A percentile compares a stretch with the other conserved stretches of the same genome.
These are phyloP conservation scores for Leptinotarsa undecemlineata DNA, from an alignment of 1,140 invertebrate species.

Conservation along the genomic window DNA sequence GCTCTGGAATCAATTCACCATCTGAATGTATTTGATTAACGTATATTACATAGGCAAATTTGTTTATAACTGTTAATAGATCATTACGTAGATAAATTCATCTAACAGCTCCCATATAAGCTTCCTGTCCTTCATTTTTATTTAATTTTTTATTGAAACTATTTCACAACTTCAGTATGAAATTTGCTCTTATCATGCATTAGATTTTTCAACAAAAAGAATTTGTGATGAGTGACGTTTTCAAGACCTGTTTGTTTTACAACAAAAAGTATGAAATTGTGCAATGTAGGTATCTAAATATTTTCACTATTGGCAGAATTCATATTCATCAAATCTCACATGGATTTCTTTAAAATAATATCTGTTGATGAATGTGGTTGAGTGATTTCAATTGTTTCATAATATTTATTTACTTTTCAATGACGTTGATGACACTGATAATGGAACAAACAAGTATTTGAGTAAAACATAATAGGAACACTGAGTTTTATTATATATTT, in stretches of 20 bases:
- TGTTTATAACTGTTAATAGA: background rate
- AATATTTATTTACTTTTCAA: background rate
- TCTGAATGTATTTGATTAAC: background rate
- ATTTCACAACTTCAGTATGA: background rate
- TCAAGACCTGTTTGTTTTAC: background rate
- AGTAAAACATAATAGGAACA: too few species aligned
- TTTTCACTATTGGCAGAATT: background rate
- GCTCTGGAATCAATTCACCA: background rate
- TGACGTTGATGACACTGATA: constrained; percentile 3
- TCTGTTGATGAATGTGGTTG: background rate
- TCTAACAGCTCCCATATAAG: background rate
- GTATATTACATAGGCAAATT: background rate
- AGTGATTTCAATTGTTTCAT: constrained; percentile 1
- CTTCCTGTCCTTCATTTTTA: background rate
- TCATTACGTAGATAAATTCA: background rate
- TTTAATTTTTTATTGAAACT: background rate
- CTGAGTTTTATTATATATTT: too few species aligned
- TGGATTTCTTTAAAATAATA: background rate
- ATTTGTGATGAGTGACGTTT: background rate
- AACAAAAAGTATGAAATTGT: constrained; percentile 11
- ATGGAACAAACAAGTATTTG: background rate
- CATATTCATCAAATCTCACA: background rate
- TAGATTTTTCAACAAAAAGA: background rate
- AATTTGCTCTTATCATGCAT: background rate
- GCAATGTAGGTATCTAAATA: background rate